Evolutionary conservation across 2,113 vertebrate species (phyloP), one percentile per base, ranked within the genome.

Genomic region (Myodes glareolus): DNA sequence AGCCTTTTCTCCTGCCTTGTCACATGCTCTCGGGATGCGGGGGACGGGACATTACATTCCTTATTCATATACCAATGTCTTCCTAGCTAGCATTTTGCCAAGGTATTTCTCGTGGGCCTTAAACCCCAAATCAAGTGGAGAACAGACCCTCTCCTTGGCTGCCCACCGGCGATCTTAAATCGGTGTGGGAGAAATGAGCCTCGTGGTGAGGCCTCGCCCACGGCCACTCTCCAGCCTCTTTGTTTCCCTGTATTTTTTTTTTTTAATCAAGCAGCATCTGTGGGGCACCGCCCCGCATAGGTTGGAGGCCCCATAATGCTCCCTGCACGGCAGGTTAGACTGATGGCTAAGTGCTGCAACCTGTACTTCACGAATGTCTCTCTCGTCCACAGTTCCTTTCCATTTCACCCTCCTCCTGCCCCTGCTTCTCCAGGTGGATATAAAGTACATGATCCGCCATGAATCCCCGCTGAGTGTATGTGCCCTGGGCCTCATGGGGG

Each of bases 1-100:
- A 65, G 36, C 36, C 36, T 89, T 80, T 78, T 88, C 47, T 88
- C 63, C 39, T 91, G 90, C 82, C 73, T 94, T 94, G 47, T 33
- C 68, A 81, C 86, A 47, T 91, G 77, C 87, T 96, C 94, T 70
- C 25, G 70, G 75, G 14, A 4, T 55, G 55, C 16, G 55, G 55
- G 55, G 7, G 5, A 17, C 16, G 8, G 65, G 21, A 42, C 29
- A 1, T 96, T 73, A 63, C 31, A 29, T 8, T 36, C 36, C 23
- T 94, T 81, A 58, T 82, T 88, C 90, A 63, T 55, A 52, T 52
- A 76, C 42, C 5, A 21, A 27, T 88, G 12, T 92, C 65, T 91
- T 92, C 39, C 67, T 96, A 70, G 42, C 36, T 61, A 88, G 10
- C 55, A 36, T 85, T 96, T 94, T 87, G 11, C 29, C 31, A 80